These are phyloP conservation scores for Lepisosteus osseus DNA, from an alignment of 2,113 vertebrate genomes.

Conservation along the genomic window DNA sequence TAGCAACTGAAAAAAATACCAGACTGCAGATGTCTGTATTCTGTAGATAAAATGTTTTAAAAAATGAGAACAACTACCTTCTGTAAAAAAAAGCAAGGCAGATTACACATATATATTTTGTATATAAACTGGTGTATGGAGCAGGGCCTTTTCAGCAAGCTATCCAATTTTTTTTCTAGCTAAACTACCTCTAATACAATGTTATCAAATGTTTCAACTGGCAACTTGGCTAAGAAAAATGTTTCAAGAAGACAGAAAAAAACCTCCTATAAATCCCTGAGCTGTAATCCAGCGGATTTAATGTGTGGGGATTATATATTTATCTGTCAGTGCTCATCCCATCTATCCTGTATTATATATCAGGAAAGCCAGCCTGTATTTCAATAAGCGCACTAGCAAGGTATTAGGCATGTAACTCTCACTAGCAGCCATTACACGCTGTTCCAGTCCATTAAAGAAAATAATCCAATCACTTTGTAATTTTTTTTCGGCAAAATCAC, in stretches of 20 bases:
- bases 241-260: conserved; percentile 51
- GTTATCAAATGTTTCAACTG: conserved; percentile 63
- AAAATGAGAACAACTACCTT: conserved; percentile 35
- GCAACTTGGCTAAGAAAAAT: conserved; percentile 50
- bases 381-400: conserved; percentile 39
- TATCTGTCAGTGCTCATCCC: conserved; percentile 59
- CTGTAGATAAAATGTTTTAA: conserved; percentile 58
- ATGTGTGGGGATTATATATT: conserved; percentile 60
- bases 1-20: conserved; percentile 64
- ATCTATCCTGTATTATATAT: conserved; percentile 33
- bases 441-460: conserved; percentile 81
- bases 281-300: conserved; percentile 68
- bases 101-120: conserved; percentile 56
- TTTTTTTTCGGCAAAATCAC: conserved; percentile 69
- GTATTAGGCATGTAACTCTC: conserved; percentile 47
- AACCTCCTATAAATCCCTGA: conserved; percentile 63
- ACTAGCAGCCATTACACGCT: conserved; percentile 64
- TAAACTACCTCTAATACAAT: conserved; percentile 61
- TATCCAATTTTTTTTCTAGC: conserved; percentile 48
- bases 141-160: conserved; percentile 42
- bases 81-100: conserved; percentile 47
- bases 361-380: conserved; percentile 52
- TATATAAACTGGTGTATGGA: conserved; percentile 4
- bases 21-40: conserved; percentile 55
- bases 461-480: conserved; percentile 81